Percentiles rank a stretch among this genome's conserved stretches.
phyloP scores from a whole-genome alignment of 2,888 invertebrate genomes.

The Dyspetes luteomarginatus region DNA sequence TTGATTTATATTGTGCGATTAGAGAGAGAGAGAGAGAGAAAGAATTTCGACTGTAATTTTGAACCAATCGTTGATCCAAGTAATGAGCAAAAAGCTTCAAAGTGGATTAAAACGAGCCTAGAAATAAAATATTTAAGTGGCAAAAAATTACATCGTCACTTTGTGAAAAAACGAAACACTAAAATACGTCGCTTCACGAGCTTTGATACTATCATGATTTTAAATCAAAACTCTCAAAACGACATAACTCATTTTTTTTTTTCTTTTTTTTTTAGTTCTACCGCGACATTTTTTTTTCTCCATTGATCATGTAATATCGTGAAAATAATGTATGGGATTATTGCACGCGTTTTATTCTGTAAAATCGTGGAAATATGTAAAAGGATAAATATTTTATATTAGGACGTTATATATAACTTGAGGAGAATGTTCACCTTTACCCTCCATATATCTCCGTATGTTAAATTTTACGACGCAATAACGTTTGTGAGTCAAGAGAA shows the following conservation, averaged over 20 bases:
- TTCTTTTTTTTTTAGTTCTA: background rate
- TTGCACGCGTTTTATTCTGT: slow-evolving; percentile 39
- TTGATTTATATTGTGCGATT: slow-evolving; percentile 29
- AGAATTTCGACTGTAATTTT: too few relatives aligned
- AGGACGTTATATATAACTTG: too few relatives aligned
- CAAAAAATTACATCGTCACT: too few relatives aligned
- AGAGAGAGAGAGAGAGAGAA: too few relatives aligned
- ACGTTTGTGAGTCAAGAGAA: slow-evolving; percentile 25
- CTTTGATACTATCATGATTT: background rate
- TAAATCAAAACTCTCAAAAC: background rate
- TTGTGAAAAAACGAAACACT: too few relatives aligned
- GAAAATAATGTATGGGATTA: slow-evolving; percentile 33
- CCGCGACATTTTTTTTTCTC: slow-evolving; percentile 15
- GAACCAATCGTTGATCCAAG: too few relatives aligned
- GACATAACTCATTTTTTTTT: background rate
- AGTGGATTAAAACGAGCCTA: too few relatives aligned
- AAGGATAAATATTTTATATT: too few relatives aligned
- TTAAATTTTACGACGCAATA: slow-evolving; percentile 13
- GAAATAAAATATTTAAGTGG: too few relatives aligned
- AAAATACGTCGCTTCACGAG: too few relatives aligned
- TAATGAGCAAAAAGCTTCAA: too few relatives aligned
- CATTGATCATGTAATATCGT: slow-evolving; percentile 20
- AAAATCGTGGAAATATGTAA: background rate
- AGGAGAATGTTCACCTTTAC: slow-evolving; percentile 21
- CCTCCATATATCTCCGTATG: slow-evolving; percentile 42